A percentile compares a stretch with the other conserved stretches of the same genome.
phyloP scores from a whole-genome alignment of 1,140 invertebrate genomes.

The Drosophila arawakana region DNA sequence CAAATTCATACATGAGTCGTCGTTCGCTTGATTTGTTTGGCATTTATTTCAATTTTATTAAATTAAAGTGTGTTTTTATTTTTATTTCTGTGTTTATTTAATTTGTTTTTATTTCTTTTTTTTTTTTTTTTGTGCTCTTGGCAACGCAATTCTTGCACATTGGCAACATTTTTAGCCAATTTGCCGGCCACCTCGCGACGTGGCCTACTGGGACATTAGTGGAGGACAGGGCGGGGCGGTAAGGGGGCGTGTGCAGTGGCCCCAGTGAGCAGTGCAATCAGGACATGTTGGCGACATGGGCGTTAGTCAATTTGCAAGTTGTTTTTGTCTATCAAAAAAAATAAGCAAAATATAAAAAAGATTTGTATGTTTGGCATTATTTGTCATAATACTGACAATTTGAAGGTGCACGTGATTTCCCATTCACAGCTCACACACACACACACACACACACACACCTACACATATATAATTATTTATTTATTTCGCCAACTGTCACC shows the following conservation, averaged over 20 bases:
- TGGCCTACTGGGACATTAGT: constrained; percentile 2
- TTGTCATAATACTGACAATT: constrained; percentile 10
- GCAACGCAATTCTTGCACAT: constrained; percentile 36
- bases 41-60: constrained; percentile 76
- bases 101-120: not conserved
- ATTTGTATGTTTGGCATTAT: constrained; percentile 7
- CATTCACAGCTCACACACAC: not conserved
- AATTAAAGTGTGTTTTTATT: constrained; percentile 66
- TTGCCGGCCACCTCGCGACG: constrained; percentile 11
- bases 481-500: constrained; percentile 3
- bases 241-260: not conserved
- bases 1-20: constrained; percentile 18
- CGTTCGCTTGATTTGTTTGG: constrained; percentile 67
- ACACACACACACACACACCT: not conserved
- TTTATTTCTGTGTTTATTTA: constrained; percentile 10
- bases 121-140: constrained; percentile 28
- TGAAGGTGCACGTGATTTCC: constrained; percentile 12
- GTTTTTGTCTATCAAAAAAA: constrained; percentile 16
- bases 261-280: constrained; percentile 9
- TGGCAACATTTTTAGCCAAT: constrained; percentile 45
- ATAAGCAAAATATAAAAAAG: no score
- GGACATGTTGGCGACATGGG: constrained; percentile 13
- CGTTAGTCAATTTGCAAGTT: constrained; percentile 19
- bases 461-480: constrained; percentile 1
- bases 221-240: not conserved